phyloP scores from a whole-genome alignment of 2,888 invertebrate genomes.

The Agonopterix subpropinquella region DNA sequence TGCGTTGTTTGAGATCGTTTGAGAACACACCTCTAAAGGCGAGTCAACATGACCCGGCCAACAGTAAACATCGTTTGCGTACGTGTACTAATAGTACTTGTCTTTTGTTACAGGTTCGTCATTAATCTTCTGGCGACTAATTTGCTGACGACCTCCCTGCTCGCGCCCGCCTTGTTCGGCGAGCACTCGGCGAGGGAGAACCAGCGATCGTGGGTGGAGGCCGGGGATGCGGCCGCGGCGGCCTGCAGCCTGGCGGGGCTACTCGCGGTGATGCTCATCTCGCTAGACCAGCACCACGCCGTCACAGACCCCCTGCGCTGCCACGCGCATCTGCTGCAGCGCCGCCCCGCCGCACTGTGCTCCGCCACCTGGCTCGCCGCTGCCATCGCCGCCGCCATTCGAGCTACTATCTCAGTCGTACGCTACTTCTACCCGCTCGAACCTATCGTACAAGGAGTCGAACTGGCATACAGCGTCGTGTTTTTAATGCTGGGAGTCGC shows the following conservation, averaged over 20 bases:
- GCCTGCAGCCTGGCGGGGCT: constrained; percentile 56
- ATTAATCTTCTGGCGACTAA: constrained; percentile 74
- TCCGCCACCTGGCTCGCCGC: constrained; percentile 73
- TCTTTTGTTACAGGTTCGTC: constrained; percentile 78
- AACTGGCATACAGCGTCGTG: constrained; percentile 52
- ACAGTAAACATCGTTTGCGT: constrained; percentile 18
- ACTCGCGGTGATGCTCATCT: constrained; percentile 56
- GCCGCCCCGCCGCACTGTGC: constrained; percentile 61
- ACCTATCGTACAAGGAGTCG: constrained; percentile 42
- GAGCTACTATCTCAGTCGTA: constrained; percentile 47
- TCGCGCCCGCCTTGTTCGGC: constrained; percentile 67
- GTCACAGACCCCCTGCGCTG: constrained; percentile 70
- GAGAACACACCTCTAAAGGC: constrained; percentile 10
- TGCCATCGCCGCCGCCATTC: constrained; percentile 47
- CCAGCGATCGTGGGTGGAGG: constrained; percentile 75
- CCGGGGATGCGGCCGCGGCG: constrained; percentile 68
- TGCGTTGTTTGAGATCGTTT: constrained; percentile 10
- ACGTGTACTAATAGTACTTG: constrained; percentile 15
- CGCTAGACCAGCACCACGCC: constrained; percentile 74
- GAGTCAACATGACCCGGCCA: constrained; percentile 16
- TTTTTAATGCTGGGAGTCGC: constrained; percentile 55
- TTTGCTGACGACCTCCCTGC: constrained; percentile 64
- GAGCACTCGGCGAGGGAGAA: constrained; percentile 78
- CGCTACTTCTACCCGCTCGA: constrained; percentile 46
- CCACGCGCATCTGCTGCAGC: constrained; percentile 66